Evolutionary conservation across 2,113 vertebrate species (phyloP).

Genomic region (Mohoua ochrocephala): DNA sequence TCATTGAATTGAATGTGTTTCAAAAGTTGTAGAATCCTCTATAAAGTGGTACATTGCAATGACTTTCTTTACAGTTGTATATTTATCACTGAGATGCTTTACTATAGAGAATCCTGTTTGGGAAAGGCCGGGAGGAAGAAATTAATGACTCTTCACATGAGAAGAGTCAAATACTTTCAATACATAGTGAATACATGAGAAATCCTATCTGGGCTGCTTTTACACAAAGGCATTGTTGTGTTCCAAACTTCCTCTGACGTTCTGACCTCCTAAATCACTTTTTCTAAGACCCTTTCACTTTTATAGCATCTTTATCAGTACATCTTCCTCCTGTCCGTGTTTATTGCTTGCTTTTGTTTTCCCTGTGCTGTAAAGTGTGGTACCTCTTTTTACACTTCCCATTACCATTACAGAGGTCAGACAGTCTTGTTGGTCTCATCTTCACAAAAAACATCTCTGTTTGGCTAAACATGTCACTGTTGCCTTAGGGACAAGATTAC

Average conservation of each 20-base stretch:
- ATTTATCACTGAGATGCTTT: not conserved
- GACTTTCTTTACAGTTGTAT: not conserved
- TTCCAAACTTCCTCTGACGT: not conserved
- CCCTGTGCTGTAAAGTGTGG: not conserved
- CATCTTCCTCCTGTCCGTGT: not conserved
- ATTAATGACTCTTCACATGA: not conserved
- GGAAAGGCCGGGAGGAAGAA: not conserved
- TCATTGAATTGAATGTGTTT: not conserved
- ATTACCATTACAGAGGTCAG: not conserved
- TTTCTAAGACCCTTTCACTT: not conserved
- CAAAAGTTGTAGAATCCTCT: not conserved
- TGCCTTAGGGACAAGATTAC: not conserved
- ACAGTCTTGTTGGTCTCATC: not conserved
- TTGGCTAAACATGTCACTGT: not conserved
- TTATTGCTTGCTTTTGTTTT: not conserved
- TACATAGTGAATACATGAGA: not conserved
- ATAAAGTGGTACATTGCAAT: not conserved
- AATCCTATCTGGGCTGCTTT: not conserved
- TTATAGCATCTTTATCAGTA: not conserved
- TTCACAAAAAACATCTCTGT: not conserved
- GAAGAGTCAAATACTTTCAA: not conserved
- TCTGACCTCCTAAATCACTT: not conserved
- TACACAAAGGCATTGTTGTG: not conserved
- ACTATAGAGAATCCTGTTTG: not conserved
- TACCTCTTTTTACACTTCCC: not conserved